A percentile compares a stretch with the other conserved stretches of the same genome.
Conservation (phyloP, 2,888 invertebrate genomes). For the Arenicola marina region DNA sequence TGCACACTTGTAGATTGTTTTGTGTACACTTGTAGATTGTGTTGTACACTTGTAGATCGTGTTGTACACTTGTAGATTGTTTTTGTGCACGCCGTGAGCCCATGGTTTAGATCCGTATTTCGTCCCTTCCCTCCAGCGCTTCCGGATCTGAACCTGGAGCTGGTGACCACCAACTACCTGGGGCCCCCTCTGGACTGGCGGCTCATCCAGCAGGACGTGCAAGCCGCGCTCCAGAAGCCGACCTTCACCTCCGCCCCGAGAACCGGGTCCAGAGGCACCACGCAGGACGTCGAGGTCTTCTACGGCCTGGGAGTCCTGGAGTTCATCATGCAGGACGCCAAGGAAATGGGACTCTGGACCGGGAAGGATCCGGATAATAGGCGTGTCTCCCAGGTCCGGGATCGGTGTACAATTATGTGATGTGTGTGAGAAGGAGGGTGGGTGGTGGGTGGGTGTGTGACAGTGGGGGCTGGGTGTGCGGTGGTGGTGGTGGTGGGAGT, state of each 20-base stretch:
- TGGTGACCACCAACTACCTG: conserved; percentile 55
- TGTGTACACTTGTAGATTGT: not conserved
- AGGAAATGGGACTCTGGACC: conserved; percentile 50
- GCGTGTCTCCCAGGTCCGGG: conserved; percentile 38
- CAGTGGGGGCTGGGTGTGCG: too few species aligned
- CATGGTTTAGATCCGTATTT: too few species aligned
- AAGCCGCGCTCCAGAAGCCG: conserved; percentile 40
- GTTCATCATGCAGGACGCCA: conserved; percentile 50
- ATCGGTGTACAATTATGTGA: conserved; percentile 49
- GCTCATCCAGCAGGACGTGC: conserved; percentile 39
- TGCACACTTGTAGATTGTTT: not conserved
- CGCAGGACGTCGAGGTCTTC: conserved; percentile 46
- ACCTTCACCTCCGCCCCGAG: conserved; percentile 38
- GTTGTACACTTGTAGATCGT: too few species aligned
- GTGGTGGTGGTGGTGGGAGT: too few species aligned
- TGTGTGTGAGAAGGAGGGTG: too few species aligned
- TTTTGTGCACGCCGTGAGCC: too few species aligned
- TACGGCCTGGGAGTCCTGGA: conserved; percentile 53
- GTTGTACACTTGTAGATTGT: too few species aligned
- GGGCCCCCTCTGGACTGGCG: conserved; percentile 49
- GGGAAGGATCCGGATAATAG: conserved; percentile 48
- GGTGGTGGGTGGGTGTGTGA: too few species aligned
- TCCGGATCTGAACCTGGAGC: conserved; percentile 52
- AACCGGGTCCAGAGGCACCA: conserved; percentile 42
- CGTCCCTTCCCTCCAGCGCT: conserved; percentile 40